These are phyloP conservation scores for Tichodroma muraria DNA, from an alignment of 2,113 vertebrate species.

Conservation along the genomic window DNA sequence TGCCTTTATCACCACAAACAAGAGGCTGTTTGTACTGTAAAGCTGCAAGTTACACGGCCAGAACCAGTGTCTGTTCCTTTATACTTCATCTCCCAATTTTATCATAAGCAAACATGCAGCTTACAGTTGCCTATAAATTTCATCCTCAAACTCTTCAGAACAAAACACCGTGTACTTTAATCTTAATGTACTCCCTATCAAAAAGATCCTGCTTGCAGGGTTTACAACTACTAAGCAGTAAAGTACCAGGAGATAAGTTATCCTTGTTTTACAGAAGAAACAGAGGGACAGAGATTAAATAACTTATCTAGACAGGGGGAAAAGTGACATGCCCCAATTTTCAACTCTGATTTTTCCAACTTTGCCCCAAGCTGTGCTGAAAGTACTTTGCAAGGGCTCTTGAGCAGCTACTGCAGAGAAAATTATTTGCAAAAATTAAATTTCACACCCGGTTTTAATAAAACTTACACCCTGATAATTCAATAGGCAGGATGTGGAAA, in stretches of 20 bases:
- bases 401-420: neutral
- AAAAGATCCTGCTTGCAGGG: conserved; percentile 25
- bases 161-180: conserved; percentile 45
- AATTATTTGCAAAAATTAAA: neutral
- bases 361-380: neutral
- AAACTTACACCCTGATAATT: neutral
- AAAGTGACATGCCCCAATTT: neutral
- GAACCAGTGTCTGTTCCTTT: conserved; percentile 37
- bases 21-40: conserved; percentile 47
- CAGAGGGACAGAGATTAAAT: conserved; percentile 42
- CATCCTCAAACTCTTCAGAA: conserved; percentile 53
- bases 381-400: neutral
- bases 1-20: conserved; percentile 49
- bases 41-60: conserved; percentile 13
- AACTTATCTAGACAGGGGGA: neutral
- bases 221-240: conserved; percentile 28
- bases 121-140: conserved; percentile 52
- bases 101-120: conserved; percentile 58
- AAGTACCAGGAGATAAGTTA: conserved; percentile 31
- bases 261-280: conserved; percentile 42
- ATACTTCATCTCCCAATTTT: conserved; percentile 51
- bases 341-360: conserved; percentile 38
- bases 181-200: conserved; percentile 45
- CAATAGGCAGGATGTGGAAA: neutral
- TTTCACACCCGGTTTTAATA: neutral